A percentile compares a stretch with the other conserved stretches of the same genome.
phyloP scores from a whole-genome alignment of 1,140 invertebrate genomes.

The Parasteatoda tepidariorum region DNA sequence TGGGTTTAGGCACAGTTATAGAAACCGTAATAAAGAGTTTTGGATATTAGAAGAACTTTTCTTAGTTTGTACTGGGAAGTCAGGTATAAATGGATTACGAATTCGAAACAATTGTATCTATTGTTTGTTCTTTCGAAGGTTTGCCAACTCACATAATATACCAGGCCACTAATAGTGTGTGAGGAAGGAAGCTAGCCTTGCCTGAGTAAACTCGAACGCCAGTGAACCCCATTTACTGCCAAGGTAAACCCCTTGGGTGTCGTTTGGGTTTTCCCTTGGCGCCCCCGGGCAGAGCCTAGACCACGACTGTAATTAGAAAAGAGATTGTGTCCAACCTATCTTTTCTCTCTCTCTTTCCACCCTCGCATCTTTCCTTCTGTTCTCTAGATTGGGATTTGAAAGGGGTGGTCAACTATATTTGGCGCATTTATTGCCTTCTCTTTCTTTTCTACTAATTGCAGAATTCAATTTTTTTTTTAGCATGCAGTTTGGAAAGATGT shows the following conservation, averaged over 20 bases:
- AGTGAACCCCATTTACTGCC: slow-evolving; percentile 55
- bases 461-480: neutral
- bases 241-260: slow-evolving; percentile 56
- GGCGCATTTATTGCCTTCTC: slow-evolving; percentile 51
- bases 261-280: slow-evolving; percentile 57
- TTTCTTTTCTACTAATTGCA: neutral
- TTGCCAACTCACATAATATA: neutral
- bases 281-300: slow-evolving; percentile 47
- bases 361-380: slow-evolving; percentile 31
- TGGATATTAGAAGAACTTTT: slow-evolving; percentile 9
- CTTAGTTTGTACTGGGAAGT: neutral
- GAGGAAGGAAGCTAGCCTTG: neutral
- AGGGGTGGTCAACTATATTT: slow-evolving; percentile 28
- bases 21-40: neutral
- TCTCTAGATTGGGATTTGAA: slow-evolving; percentile 3
- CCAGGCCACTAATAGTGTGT: slow-evolving; percentile 8
- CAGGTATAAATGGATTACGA: slow-evolving; percentile 58
- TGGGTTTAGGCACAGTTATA: slow-evolving; percentile 48
- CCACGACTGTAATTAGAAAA: slow-evolving; percentile 60
- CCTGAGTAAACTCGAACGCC: slow-evolving; percentile 43
- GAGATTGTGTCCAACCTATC: slow-evolving; percentile 57
- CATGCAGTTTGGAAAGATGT: neutral
- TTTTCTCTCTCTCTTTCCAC: slow-evolving; percentile 1
- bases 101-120: slow-evolving; percentile 42
- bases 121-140: slow-evolving; percentile 14